These are phyloP conservation scores for Arenaria interpres DNA, from an alignment of 2,113 vertebrate species.

Conservation along the genomic window DNA sequence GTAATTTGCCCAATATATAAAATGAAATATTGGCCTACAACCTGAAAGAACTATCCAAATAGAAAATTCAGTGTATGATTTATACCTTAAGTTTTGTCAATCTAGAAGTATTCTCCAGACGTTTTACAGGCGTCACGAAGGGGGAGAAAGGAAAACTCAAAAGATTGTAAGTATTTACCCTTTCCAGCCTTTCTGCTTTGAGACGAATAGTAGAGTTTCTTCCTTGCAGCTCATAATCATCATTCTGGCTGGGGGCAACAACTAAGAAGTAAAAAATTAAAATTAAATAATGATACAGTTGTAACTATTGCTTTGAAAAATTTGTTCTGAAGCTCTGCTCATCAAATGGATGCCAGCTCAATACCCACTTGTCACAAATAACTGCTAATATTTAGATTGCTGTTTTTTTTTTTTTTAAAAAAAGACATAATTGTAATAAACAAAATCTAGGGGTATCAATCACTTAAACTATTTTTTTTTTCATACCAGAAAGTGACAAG, in stretches of 20 bases:
- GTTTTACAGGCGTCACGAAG: background rate
- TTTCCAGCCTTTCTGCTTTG: conserved; percentile 84
- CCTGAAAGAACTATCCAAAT: background rate
- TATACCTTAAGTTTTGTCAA: background rate
- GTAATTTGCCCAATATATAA: conserved; percentile 20
- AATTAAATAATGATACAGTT: conserved; percentile 45
- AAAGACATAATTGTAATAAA: background rate
- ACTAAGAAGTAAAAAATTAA: conserved; percentile 60
- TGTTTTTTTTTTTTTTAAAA: background rate
- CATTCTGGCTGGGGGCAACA: conserved; percentile 48
- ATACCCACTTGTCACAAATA: conserved; percentile 26
- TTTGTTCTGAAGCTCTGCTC: conserved; percentile 40
- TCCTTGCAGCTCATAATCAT: conserved; percentile 51
- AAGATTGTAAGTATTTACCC: conserved; percentile 75
- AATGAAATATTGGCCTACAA: background rate
- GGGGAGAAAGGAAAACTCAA: background rate
- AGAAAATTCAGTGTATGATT: background rate
- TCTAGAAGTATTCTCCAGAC: background rate
- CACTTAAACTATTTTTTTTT: background rate
- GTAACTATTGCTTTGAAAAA: conserved; percentile 49
- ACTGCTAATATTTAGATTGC: conserved; percentile 22
- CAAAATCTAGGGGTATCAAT: background rate
- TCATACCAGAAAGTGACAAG: background rate
- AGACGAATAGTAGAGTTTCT: conserved; percentile 73
- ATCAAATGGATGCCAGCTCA: conserved; percentile 56